These are phyloP conservation scores for Zapornia atra DNA, from an alignment of 2,113 vertebrate genomes.

Conservation along the genomic window DNA sequence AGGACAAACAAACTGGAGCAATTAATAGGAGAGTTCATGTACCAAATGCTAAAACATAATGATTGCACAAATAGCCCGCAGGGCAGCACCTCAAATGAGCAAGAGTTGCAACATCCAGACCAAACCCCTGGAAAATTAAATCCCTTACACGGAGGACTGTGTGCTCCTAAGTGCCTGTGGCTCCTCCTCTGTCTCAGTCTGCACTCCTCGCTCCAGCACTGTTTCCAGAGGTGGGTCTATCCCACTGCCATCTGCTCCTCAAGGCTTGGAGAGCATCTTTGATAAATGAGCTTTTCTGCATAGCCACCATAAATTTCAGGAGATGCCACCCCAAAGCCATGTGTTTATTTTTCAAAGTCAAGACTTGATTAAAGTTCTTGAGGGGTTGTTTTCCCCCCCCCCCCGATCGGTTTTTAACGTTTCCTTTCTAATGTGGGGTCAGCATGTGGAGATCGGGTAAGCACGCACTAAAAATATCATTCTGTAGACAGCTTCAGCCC, in stretches of 20 bases:
- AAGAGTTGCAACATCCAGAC: neutral
- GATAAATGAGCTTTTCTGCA: constrained; percentile 39
- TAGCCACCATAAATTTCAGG: constrained; percentile 20
- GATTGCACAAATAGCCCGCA: neutral
- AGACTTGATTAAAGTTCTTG: constrained; percentile 43
- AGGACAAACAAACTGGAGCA: constrained; percentile 57
- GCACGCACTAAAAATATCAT: constrained; percentile 32
- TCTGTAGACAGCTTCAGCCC: constrained; percentile 52
- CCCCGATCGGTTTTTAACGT: neutral
- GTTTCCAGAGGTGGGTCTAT: neutral
- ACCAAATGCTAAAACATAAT: constrained; percentile 41
- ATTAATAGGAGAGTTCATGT: constrained; percentile 42
- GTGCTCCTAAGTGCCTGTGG: constrained; percentile 43
- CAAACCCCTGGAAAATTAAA: constrained; percentile 68
- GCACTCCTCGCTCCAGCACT: neutral
- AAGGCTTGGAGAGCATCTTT: neutral
- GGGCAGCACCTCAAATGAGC: neutral
- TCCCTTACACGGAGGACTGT: constrained; percentile 10
- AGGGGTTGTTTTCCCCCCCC: constrained; percentile 24
- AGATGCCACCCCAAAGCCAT: constrained; percentile 11
- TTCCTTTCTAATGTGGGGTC: constrained; percentile 47
- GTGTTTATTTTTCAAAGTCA: constrained; percentile 60
- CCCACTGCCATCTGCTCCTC: constrained; percentile 42
- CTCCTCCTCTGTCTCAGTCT: constrained; percentile 21
- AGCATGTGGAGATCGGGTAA: constrained; percentile 45